phyloP scores from a whole-genome alignment of 2,888 invertebrate species.

The Polymixis lichenea region DNA sequence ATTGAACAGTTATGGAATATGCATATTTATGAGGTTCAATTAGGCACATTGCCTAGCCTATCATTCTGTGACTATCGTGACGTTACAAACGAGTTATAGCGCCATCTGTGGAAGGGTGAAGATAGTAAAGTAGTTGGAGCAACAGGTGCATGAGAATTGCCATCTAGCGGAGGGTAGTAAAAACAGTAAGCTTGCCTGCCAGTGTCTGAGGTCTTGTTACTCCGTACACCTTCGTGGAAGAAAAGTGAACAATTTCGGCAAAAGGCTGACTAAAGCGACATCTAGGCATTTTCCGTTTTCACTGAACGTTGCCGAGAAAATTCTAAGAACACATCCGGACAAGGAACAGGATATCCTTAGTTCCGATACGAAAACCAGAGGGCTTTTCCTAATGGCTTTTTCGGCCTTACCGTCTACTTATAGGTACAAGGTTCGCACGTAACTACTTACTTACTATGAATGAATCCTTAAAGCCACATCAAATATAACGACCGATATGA shows the following conservation, averaged over 20 bases:
- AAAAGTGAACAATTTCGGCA: conserved; percentile 14
- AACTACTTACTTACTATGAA: conserved; percentile 60
- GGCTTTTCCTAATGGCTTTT: conserved; percentile 28
- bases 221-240: conserved; percentile 1
- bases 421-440: conserved; percentile 30
- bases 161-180: conserved; percentile 51
- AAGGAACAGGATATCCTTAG: conserved; percentile 14
- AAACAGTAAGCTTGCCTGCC: not conserved
- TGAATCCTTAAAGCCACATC: conserved; percentile 64
- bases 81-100: conserved; percentile 17
- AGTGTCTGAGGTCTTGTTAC: not conserved
- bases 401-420: not conserved
- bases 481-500: conserved; percentile 63
- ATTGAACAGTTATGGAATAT: conserved; percentile 29
- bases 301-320: not conserved
- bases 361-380: conserved; percentile 43
- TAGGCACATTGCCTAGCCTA: conserved; percentile 7
- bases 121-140: not conserved
- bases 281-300: conserved; percentile 36
- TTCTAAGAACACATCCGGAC: not conserved
- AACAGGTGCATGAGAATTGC: conserved; percentile 25
- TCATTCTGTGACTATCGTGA: not conserved
- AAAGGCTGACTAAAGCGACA: conserved; percentile 38
- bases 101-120: conserved; percentile 57
- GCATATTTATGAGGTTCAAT: conserved; percentile 50